Conservation (phyloP, 92 coral and sea anemone genomes). For the Siderastrea siderea region DNA sequence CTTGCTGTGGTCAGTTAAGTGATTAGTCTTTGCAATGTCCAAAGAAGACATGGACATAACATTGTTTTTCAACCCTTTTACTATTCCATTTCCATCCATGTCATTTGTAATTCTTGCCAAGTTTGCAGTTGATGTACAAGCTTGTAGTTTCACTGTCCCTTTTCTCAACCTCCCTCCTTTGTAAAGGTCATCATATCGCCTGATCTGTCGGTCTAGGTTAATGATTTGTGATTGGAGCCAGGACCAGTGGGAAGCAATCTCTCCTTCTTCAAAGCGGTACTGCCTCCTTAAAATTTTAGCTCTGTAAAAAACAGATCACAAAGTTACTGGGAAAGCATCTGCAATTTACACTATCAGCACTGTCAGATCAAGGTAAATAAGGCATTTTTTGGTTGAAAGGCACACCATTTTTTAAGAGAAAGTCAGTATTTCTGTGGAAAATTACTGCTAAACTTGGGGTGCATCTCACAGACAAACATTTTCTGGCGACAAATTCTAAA, state of each 20-base stretch:
- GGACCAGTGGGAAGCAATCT: conserved; percentile 94
- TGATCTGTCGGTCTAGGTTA: conserved; percentile 90
- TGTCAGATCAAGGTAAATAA: too few relatives aligned
- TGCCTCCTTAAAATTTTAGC: conserved; percentile 71
- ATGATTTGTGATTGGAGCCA: conserved; percentile 98
- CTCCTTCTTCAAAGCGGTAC: conserved; percentile 85
- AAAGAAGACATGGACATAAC: conserved; percentile 15
- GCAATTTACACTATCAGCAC: background rate
- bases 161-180: conserved; percentile 81
- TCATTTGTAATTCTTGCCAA: conserved; percentile 26
- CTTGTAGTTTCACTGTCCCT: conserved; percentile 86
- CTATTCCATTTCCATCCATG: conserved; percentile 46
- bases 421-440: too few relatives aligned
- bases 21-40: conserved; percentile 22
- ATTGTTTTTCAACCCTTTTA: conserved; percentile 23
- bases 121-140: conserved; percentile 21
- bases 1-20: conserved; percentile 30
- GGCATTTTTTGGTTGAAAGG: too few relatives aligned
- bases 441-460: too few relatives aligned
- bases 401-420: too few relatives aligned
- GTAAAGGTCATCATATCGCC: conserved; percentile 93
- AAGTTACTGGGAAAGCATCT: background rate
- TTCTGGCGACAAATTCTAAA: too few relatives aligned
- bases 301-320: conserved; percentile 42
- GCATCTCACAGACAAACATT: too few relatives aligned